These are phyloP conservation scores for Eulithis testata DNA, from an alignment of 2,888 invertebrate species.

Conservation along the genomic window DNA sequence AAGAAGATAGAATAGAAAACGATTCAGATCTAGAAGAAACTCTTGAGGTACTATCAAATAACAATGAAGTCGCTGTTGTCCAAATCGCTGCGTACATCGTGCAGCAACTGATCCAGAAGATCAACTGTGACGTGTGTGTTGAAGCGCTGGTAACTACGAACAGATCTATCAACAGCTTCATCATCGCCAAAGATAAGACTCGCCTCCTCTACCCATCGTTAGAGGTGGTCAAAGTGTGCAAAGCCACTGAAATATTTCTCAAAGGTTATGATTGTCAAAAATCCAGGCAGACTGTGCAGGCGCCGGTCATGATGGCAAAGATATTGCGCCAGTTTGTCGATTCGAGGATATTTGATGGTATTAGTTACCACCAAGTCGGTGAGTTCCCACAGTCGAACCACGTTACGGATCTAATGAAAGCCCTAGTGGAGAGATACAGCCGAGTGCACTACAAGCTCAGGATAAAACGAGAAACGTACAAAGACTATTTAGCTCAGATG, in stretches of 20 bases:
- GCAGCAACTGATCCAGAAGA: conserved; percentile 15
- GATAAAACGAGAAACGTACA: conserved; percentile 10
- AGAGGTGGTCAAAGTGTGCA: conserved; percentile 22
- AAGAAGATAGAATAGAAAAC: conserved; percentile 3
- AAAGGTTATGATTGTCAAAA: conserved; percentile 13
- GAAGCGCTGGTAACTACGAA: conserved; percentile 16
- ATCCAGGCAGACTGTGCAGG: conserved; percentile 11
- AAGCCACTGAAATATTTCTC: conserved; percentile 11
- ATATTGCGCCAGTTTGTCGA: conserved; percentile 21
- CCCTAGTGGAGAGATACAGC: conserved; percentile 17
- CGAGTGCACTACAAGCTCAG: conserved; percentile 8
- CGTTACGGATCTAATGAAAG: conserved; percentile 23
- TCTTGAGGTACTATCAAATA: not conserved
- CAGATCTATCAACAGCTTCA: conserved; percentile 7
- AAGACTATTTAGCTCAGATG: not conserved
- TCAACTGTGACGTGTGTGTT: conserved; percentile 21
- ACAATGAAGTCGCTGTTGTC: conserved; percentile 14
- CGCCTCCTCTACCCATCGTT: conserved; percentile 17
- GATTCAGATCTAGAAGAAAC: conserved; percentile 7
- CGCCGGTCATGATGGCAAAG: conserved; percentile 14
- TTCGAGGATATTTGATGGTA: conserved; percentile 20
- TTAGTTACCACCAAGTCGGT: conserved; percentile 19
- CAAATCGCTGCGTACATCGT: conserved; percentile 18
- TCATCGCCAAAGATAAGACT: conserved; percentile 14
- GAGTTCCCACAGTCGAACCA: conserved; percentile 25